phyloP scores from a whole-genome alignment of 2,888 invertebrate species.

The Prosapia bicincta region DNA sequence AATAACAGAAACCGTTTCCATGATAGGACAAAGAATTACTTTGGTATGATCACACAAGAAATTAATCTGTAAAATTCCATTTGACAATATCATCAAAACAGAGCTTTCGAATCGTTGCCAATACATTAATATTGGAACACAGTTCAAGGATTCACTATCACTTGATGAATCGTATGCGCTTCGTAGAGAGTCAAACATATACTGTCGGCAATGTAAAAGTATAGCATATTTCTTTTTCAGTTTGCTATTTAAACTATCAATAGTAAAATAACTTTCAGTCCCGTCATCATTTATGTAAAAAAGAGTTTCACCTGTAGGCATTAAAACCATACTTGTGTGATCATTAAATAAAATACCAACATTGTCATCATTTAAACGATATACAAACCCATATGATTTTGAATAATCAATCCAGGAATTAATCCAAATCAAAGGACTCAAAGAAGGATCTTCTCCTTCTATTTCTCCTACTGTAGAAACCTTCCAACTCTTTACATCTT shows the following conservation, averaged over 20 bases:
- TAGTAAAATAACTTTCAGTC: slow-evolving; percentile 5
- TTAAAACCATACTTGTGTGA: slow-evolving; percentile 10
- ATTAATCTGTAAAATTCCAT: slow-evolving; percentile 25
- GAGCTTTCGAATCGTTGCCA: slow-evolving; percentile 3
- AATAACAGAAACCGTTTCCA: slow-evolving; percentile 23
- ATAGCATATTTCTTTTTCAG: slow-evolving; percentile 19
- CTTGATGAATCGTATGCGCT: slow-evolving; percentile 8
- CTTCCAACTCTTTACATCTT: slow-evolving; percentile 2
- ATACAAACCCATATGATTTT: slow-evolving; percentile 18
- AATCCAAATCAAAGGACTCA: slow-evolving; percentile 22
- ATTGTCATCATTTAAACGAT: slow-evolving; percentile 19
- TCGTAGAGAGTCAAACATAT: slow-evolving; percentile 16
- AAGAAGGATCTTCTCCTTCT: slow-evolving; percentile 9
- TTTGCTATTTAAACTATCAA: neutral
- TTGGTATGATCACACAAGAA: slow-evolving; percentile 24
- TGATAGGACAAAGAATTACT: slow-evolving; percentile 18
- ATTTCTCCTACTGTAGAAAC: slow-evolving; percentile 14
- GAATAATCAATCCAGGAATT: slow-evolving; percentile 28
- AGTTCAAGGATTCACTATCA: neutral
- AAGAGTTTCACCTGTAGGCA: slow-evolving; percentile 6
- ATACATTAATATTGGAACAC: slow-evolving; percentile 3
- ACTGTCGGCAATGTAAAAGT: slow-evolving; percentile 7
- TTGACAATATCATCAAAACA: slow-evolving; percentile 18
- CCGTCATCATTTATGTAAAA: slow-evolving; percentile 9
- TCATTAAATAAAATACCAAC: slow-evolving; percentile 26